These are phyloP conservation scores for Cheilosia soror DNA, from an alignment of 2,888 invertebrate genomes.

Conservation along the genomic window DNA sequence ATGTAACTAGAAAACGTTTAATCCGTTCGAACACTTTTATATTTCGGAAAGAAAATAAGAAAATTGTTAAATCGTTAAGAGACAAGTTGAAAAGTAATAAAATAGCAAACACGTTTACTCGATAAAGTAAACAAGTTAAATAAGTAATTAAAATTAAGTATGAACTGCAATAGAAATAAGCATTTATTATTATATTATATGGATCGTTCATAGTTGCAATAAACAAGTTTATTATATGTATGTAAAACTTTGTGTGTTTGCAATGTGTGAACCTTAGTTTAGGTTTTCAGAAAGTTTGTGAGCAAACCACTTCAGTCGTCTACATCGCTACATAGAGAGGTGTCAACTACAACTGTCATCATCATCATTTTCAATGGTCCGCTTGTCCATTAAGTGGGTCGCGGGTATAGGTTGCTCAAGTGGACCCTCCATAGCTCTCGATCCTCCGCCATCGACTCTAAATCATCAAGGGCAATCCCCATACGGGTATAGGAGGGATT, in stretches of 20 bases:
- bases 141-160: constrained; percentile 26
- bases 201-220: constrained; percentile 64
- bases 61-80: constrained; percentile 28
- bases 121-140: constrained; percentile 27
- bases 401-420: too few species aligned
- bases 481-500: too few species aligned
- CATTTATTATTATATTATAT: constrained; percentile 62
- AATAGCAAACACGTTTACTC: constrained; percentile 4
- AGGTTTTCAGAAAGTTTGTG: too few species aligned
- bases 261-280: background rate
- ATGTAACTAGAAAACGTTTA: constrained; percentile 23
- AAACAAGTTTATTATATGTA: constrained; percentile 59
- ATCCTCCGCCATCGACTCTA: too few species aligned
- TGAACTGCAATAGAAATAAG: constrained; percentile 45
- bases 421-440: too few species aligned
- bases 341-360: too few species aligned
- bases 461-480: too few species aligned
- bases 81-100: constrained; percentile 9
- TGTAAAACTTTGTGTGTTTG: constrained; percentile 13
- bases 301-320: too few species aligned
- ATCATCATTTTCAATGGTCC: too few species aligned
- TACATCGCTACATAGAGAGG: too few species aligned
- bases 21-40: constrained; percentile 30
- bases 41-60: constrained; percentile 25
- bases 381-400: too few species aligned